These are phyloP conservation scores for Watsonalla binaria DNA, from an alignment of 2,888 invertebrate species.

Conservation along the genomic window DNA sequence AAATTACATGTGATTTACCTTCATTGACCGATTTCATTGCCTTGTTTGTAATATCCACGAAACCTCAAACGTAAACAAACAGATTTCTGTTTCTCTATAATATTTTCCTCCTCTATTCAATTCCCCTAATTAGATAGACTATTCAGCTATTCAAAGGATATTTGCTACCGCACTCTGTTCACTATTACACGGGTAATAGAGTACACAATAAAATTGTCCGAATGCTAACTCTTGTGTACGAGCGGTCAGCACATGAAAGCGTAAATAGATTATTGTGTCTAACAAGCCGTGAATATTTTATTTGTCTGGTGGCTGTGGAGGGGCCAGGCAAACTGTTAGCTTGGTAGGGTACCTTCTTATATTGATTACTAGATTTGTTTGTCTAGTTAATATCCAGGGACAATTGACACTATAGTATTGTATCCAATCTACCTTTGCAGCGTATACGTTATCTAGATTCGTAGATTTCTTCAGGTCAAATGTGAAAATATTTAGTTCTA, in stretches of 20 bases:
- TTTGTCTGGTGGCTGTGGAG: slow-evolving; percentile 8
- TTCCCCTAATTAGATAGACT: not conserved
- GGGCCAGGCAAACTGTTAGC: not conserved
- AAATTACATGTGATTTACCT: no score
- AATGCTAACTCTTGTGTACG: not conserved
- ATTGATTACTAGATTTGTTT: not conserved
- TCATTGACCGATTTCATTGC: no score
- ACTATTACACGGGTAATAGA: not conserved
- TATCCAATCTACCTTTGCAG: no score
- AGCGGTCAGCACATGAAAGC: slow-evolving; percentile 18
- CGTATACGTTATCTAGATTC: no score
- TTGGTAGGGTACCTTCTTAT: not conserved
- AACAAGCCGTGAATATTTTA: slow-evolving; percentile 42
- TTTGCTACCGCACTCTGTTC: no score
- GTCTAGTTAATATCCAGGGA: no score
- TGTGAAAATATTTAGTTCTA: no score
- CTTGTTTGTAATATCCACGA: no score
- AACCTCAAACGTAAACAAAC: no score
- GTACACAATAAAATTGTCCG: not conserved
- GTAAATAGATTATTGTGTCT: slow-evolving; percentile 29
- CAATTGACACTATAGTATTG: no score
- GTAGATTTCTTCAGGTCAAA: no score
- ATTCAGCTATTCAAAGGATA: not conserved
- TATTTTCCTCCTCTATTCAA: not conserved
- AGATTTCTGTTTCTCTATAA: not conserved